Conservation (phyloP, 2,888 invertebrate genomes). For the Plebejus melissa region DNA sequence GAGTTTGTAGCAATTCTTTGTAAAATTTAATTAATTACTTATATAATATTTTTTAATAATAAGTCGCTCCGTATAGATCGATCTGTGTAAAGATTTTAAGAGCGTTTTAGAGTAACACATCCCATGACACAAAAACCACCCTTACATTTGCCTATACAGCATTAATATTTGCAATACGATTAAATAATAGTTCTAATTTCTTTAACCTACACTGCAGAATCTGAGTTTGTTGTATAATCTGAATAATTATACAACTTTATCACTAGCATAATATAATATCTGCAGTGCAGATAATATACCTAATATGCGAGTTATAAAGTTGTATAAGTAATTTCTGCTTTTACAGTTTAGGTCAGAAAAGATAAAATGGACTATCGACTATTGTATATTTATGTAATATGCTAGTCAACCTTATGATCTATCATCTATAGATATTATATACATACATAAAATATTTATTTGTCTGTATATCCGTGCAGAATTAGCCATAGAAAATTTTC, state of each 20-base stretch:
- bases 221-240: too few relatives aligned
- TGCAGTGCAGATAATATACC: not conserved
- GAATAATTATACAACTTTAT: too few relatives aligned
- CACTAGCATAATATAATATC: not conserved
- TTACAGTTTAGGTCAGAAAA: not conserved
- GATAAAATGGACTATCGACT: not conserved
- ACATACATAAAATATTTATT: not conserved
- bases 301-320: not conserved
- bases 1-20: too few relatives aligned
- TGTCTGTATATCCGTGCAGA: not conserved
- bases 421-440: not conserved
- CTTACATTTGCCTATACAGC: too few relatives aligned
- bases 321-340: not conserved
- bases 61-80: too few relatives aligned
- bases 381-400: not conserved
- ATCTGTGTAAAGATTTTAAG: too few relatives aligned
- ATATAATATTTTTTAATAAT: too few relatives aligned
- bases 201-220: not conserved
- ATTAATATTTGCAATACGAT: too few relatives aligned
- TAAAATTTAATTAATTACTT: too few relatives aligned
- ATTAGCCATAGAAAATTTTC: not conserved
- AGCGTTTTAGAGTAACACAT: too few relatives aligned
- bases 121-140: too few relatives aligned
- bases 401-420: not conserved
- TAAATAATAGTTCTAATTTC: not conserved